Evolutionary conservation across 2,888 invertebrate genomes (phyloP).

Genomic region (Yponomeuta malinellus): DNA sequence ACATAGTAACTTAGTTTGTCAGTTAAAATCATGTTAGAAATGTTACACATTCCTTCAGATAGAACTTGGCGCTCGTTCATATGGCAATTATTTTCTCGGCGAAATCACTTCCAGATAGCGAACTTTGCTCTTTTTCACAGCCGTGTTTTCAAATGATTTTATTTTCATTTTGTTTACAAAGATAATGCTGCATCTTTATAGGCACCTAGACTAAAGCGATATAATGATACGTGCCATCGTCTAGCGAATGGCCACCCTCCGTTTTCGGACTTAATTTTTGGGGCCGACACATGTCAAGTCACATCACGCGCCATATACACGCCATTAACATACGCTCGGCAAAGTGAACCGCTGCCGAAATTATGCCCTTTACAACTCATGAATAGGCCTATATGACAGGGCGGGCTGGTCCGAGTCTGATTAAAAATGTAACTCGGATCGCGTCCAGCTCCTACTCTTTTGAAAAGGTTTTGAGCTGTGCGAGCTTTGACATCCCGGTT

Average conservation of each 20-base stretch:
- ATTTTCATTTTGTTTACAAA: background rate
- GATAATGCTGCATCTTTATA: background rate
- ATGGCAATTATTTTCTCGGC: no score
- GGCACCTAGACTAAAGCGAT: background rate
- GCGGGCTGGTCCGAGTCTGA: conserved; percentile 63
- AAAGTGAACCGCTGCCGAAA: conserved; percentile 48
- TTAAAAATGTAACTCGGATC: conserved; percentile 60
- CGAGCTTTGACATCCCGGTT: conserved; percentile 44
- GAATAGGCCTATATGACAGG: conserved; percentile 54
- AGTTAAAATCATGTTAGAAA: no score
- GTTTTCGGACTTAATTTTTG: conserved; percentile 59
- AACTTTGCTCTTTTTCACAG: no score
- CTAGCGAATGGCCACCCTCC: conserved; percentile 29
- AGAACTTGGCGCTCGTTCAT: no score
- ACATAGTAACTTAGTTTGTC: no score
- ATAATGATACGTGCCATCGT: conserved; percentile 16
- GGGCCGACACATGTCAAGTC: conserved; percentile 63
- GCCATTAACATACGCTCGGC: conserved; percentile 62
- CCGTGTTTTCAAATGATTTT: background rate
- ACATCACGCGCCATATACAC: conserved; percentile 55
- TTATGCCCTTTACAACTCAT: conserved; percentile 60
- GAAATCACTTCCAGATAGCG: no score
- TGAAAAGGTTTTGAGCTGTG: conserved; percentile 42
- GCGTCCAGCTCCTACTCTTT: conserved; percentile 42
- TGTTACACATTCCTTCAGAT: no score